Base-by-base conservation (phyloP, 2,113 vertebrate genomes). In the Scytalopus superciliaris region DNA sequence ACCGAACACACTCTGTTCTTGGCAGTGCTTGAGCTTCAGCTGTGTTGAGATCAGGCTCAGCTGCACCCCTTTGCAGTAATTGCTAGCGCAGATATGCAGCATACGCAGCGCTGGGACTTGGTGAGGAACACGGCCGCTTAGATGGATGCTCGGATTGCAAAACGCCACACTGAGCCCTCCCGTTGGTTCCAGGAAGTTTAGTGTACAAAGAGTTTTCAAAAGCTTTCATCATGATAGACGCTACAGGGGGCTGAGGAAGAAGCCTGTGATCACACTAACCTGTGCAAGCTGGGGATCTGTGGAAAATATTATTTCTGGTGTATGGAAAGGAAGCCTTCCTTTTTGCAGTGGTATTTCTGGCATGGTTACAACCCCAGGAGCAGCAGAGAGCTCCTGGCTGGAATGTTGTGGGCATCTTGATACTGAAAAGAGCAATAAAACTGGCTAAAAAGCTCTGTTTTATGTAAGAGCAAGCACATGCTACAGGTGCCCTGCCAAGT, bases 91-190 rank as follows among this genome's bases (percentile, higher is more conserved):
- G 90, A 84, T 94, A 84, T 49, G 73, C 88, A 86, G 83, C 85
- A 55, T 40, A 31, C 0, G 2, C 79, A 86, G 93, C 6, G 0
- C 76, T 94, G 94, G 90, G 96, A 90, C 73, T 84, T 72, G 9
- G 3, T 5, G 80, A 94, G 84, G 64, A 53, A 19, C 76, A 64
- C 23, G 7, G 92, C 68, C 0, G 24, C 79, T 95, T 89, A 96
- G 94, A 96, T 90, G 95, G 94, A 96, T 81, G 88, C 92, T 96
- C 92, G 63, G 83, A 92, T 97, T 96, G 96, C 96, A 96, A 89
- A 97, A 93, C 0, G 1, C 83, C 94, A 95, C 24, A 94, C 83
- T 76, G 94, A 96, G 96, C 80, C 87, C 92, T 89, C 95, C 94
- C 1, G 31, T 90, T 0, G 76, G 59, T 50, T 94, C 83, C 93